Percentiles rank a stretch among this genome's conserved stretches.
phyloP scores from a whole-genome alignment of 2,113 vertebrate species.

The Odobenus rosmarus region DNA sequence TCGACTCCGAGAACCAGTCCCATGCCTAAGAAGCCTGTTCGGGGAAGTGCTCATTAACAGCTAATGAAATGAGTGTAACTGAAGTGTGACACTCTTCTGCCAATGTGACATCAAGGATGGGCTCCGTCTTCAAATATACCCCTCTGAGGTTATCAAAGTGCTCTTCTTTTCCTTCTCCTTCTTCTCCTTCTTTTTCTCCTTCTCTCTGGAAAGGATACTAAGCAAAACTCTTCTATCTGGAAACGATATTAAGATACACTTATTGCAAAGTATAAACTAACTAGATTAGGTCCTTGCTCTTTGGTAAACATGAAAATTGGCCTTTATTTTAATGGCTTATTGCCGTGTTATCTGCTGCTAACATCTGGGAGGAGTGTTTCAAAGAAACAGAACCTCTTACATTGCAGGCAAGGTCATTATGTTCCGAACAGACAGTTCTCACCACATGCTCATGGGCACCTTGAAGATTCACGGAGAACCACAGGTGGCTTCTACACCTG shows the following conservation, averaged over 20 bases:
- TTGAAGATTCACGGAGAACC: not conserved
- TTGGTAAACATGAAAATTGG: slow-evolving; percentile 41
- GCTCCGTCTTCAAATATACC: not conserved
- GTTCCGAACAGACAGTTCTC: not conserved
- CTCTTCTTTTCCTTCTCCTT: not conserved
- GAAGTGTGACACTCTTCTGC: not conserved
- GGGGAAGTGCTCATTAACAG: slow-evolving; percentile 35
- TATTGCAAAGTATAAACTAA: not conserved
- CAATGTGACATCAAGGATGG: not conserved
- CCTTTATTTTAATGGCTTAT: slow-evolving; percentile 2
- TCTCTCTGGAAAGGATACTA: no score
- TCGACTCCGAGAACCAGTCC: not conserved
- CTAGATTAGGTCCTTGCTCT: not conserved
- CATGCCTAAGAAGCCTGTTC: not conserved
- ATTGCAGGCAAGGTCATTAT: not conserved
- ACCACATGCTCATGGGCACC: fast-evolving
- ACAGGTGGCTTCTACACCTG: not conserved
- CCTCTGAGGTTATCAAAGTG: not conserved
- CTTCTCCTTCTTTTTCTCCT: no score
- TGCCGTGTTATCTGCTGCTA: not conserved
- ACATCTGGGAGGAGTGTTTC: slow-evolving; percentile 15
- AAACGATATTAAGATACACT: not conserved
- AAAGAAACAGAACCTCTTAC: not conserved
- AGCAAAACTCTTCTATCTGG: not conserved
- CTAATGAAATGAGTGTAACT: not conserved